Percentiles rank a stretch among this genome's conserved stretches.
Evolutionary conservation across 2,888 invertebrate genomes (phyloP).

Genomic region (Oligia fasciuncula): DNA sequence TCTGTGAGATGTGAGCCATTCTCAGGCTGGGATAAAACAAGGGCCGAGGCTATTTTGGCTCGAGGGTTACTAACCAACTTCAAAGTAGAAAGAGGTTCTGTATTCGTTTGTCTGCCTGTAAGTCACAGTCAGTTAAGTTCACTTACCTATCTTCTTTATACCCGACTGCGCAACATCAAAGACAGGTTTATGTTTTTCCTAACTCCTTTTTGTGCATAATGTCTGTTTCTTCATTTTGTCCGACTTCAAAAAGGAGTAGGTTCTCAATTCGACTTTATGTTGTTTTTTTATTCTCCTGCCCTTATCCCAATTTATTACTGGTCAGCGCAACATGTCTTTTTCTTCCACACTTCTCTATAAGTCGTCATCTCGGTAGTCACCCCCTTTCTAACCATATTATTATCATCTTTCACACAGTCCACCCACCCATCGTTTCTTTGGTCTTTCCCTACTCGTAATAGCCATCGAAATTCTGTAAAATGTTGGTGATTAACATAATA

Average conservation of each 20-base stretch:
- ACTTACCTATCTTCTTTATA: not conserved
- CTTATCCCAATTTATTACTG: too few species aligned
- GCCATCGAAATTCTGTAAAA: too few species aligned
- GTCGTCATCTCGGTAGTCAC: too few species aligned
- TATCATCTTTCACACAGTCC: too few species aligned
- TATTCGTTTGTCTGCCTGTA: not conserved
- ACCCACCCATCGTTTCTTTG: too few species aligned
- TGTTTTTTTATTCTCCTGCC: too few species aligned
- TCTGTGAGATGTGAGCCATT: constrained; percentile 4
- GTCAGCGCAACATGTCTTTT: too few species aligned
- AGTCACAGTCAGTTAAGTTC: not conserved
- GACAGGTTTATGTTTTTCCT: not conserved
- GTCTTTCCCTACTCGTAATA: too few species aligned
- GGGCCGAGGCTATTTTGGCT: not conserved
- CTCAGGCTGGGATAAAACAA: not conserved
- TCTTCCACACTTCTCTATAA: too few species aligned
- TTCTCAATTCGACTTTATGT: too few species aligned
- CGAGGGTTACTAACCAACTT: not conserved
- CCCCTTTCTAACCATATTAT: too few species aligned
- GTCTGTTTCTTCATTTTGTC: not conserved
- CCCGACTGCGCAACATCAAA: not conserved
- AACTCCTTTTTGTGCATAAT: not conserved
- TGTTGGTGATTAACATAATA: not conserved
- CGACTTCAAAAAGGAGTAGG: too few species aligned
- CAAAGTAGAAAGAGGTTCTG: not conserved